Percentiles rank a stretch among this genome's conserved stretches.
These are phyloP conservation scores for Lacerta agilis DNA, from an alignment of 2,797 vertebrate species.

Conservation along the genomic window DNA sequence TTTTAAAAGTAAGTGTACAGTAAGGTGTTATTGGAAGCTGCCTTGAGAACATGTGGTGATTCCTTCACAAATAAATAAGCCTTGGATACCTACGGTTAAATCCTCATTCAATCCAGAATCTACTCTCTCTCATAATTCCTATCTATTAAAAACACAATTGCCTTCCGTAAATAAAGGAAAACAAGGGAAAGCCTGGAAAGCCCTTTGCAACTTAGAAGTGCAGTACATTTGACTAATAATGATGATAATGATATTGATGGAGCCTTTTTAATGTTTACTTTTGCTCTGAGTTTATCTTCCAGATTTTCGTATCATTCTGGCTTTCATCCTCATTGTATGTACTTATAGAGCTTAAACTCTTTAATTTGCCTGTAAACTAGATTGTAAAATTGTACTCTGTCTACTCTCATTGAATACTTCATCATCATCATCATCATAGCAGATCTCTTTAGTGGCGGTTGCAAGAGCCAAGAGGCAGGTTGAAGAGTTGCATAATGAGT, in stretches of 20 bases:
- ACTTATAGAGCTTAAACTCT: constrained; percentile 1
- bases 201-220: neutral
- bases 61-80: neutral
- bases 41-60: neutral
- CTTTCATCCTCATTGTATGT: constrained; percentile 48
- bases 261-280: neutral
- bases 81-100: neutral
- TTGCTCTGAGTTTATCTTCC: constrained; percentile 19
- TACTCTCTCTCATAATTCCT: neutral
- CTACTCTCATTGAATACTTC: constrained; percentile 53
- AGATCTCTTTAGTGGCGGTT: neutral
- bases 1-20: no score
- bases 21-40: neutral
- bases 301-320: constrained; percentile 44
- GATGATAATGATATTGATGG: neutral
- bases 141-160: neutral
- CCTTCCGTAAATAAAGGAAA: neutral
- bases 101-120: neutral
- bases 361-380: constrained; percentile 53
- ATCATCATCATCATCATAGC: constrained; percentile 18
- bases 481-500: constrained; percentile 22
- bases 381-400: constrained; percentile 56
- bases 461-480: constrained; percentile 33
- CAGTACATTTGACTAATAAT: neutral
- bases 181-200: neutral